These are phyloP conservation scores for Neoniphon sammara DNA, from an alignment of 2,797 vertebrate species.

Conservation along the genomic window DNA sequence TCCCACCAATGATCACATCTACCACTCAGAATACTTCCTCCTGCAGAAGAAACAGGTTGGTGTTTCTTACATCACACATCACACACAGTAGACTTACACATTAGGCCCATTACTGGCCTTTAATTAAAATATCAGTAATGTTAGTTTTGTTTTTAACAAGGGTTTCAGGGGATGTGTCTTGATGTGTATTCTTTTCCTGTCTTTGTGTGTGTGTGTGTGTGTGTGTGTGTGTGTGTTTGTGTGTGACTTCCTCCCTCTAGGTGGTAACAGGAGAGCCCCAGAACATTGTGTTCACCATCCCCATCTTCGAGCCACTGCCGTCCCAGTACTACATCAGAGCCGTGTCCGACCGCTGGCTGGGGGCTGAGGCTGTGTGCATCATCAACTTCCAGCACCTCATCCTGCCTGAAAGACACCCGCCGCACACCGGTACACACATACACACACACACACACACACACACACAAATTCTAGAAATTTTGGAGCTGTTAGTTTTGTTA, in stretches of 20 bases:
- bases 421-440: constrained; percentile 91
- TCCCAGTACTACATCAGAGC: constrained; percentile 97
- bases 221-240: neutral
- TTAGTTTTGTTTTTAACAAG: too few relatives aligned
- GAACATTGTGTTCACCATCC: constrained; percentile 95
- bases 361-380: constrained; percentile 93
- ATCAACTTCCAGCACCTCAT: constrained; percentile 99
- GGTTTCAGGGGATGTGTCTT: neutral
- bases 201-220: neutral
- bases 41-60: constrained; percentile 96
- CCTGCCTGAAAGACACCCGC: constrained; percentile 96
- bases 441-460: constrained; percentile 60
- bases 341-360: constrained; percentile 96
- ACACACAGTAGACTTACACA: neutral
- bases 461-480: too few relatives aligned
- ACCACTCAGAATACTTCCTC: constrained; percentile 97
- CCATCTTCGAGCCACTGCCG: constrained; percentile 97
- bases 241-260: constrained; percentile 70
- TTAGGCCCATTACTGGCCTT: neutral
- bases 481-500: too few relatives aligned
- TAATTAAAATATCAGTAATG: too few relatives aligned
- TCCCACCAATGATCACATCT: constrained; percentile 97
- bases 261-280: constrained; percentile 91
- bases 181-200: neutral
- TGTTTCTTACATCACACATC: neutral